Percentiles rank a stretch among this genome's conserved stretches.
Evolutionary conservation across 2,888 invertebrate genomes (phyloP).

Genomic region (Heliconius hortense): DNA sequence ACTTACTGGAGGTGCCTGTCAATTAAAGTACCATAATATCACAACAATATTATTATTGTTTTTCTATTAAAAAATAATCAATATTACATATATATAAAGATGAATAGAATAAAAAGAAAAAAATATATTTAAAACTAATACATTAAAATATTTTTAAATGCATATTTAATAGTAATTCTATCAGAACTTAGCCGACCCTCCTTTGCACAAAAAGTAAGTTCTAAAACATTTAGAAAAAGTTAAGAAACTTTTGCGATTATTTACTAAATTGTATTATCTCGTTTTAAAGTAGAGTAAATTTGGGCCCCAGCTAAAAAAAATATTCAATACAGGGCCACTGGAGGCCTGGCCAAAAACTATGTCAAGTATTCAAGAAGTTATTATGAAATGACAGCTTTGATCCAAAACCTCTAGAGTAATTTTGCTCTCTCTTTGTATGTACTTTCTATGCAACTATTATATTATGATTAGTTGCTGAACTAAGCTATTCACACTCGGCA

Average conservation of each 20-base stretch:
- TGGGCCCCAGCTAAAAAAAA: no score
- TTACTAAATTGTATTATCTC: no score
- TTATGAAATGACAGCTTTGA: neutral
- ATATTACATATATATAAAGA: neutral
- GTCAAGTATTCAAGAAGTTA: neutral
- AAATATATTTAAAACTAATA: no score
- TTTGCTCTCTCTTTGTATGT: neutral
- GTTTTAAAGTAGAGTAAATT: no score
- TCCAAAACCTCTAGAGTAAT: neutral
- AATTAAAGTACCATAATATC: neutral
- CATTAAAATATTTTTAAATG: no score
- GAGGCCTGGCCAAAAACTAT: no score
- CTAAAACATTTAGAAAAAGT: no score
- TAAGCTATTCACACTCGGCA: slow-evolving; percentile 34
- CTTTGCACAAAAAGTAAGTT: no score
- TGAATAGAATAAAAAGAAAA: neutral
- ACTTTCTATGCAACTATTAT: neutral
- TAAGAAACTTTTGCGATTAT: no score
- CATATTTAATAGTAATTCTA: no score
- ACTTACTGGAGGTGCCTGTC: neutral
- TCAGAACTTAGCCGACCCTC: no score
- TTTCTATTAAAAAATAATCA: neutral
- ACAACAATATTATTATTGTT: neutral
- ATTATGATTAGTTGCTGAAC: neutral
- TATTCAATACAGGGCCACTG: no score